phyloP scores from a whole-genome alignment of 2,113 vertebrate genomes.

The Eudorcas thomsonii region DNA sequence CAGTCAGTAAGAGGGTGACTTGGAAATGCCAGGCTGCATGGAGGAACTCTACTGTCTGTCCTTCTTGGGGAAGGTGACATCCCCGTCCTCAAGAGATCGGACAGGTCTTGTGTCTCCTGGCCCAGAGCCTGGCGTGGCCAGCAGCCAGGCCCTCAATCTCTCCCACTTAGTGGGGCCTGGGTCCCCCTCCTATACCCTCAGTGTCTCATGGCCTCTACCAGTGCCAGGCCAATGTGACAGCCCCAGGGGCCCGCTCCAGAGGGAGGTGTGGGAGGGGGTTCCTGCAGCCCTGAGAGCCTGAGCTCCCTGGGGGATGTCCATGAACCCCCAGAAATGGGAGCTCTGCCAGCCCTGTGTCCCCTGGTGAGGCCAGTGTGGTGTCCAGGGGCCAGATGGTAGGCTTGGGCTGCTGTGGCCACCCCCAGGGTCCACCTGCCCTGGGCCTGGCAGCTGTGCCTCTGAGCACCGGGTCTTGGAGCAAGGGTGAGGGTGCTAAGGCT shows the following conservation, averaged over 20 bases:
- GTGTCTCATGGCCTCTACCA: background rate
- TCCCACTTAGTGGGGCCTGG: background rate
- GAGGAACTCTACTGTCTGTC: background rate
- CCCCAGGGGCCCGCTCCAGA: too few species aligned
- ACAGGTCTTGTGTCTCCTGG: background rate
- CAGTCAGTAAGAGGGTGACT: background rate
- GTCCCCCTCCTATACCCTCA: background rate
- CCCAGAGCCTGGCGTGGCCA: too few species aligned
- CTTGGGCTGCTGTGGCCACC: accelerated
- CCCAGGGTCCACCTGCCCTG: accelerated
- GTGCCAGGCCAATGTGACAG: background rate
- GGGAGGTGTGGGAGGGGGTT: background rate
- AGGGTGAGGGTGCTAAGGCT: background rate
- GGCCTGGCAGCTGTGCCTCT: accelerated
- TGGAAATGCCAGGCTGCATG: accelerated
- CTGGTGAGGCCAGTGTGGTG: accelerated
- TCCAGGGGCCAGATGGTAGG: background rate
- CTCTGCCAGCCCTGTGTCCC: accelerated
- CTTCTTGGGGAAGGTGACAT: background rate
- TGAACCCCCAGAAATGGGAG: too few species aligned
- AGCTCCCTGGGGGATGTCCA: background rate
- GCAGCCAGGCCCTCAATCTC: background rate
- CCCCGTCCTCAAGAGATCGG: background rate
- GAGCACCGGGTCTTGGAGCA: accelerated
- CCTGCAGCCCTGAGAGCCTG: background rate